These are phyloP conservation scores for Phymanthus crucifer DNA, from an alignment of 92 coral and sea anemone species.

Conservation along the genomic window DNA sequence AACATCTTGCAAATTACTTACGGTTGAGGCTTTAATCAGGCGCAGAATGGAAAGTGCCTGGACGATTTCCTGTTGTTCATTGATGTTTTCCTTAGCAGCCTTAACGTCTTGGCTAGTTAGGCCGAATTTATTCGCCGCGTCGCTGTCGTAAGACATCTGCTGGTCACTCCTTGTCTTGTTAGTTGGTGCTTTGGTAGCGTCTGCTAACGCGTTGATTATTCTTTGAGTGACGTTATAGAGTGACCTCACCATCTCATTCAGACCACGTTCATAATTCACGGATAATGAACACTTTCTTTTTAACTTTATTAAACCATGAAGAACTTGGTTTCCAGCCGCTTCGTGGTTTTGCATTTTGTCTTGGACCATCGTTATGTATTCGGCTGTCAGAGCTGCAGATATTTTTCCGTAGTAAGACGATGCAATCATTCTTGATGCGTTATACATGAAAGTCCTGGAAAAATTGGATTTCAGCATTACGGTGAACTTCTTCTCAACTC, in stretches of 20 bases:
- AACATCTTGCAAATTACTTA: conserved; percentile 39
- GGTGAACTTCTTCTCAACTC: conserved; percentile 7
- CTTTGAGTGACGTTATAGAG: conserved; percentile 48
- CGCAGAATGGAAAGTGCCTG: conserved; percentile 24
- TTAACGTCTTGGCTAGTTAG: conserved; percentile 33
- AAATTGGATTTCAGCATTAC: background rate
- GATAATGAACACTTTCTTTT: conserved; percentile 60
- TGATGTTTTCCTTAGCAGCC: conserved; percentile 18
- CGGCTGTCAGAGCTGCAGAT: conserved; percentile 39
- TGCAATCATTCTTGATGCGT: conserved; percentile 49
- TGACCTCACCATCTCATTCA: conserved; percentile 45
- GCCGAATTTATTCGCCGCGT: conserved; percentile 43
- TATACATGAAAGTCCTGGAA: background rate
- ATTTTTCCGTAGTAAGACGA: conserved; percentile 44
- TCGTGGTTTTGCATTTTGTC: conserved; percentile 43
- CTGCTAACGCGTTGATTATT: conserved; percentile 22
- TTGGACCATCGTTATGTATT: conserved; percentile 29
- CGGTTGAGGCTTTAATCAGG: conserved; percentile 35
- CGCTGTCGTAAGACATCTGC: conserved; percentile 17
- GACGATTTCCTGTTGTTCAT: conserved; percentile 34
- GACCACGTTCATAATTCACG: conserved; percentile 57
- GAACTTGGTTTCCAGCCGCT: conserved; percentile 3
- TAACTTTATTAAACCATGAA: conserved; percentile 36
- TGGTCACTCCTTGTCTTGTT: conserved; percentile 14
- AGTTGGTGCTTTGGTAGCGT: background rate